Percentiles rank a stretch among this genome's conserved stretches.
Evolutionary conservation across 2,113 vertebrate species (phyloP).

Genomic region (Hippocampus zosterae): DNA sequence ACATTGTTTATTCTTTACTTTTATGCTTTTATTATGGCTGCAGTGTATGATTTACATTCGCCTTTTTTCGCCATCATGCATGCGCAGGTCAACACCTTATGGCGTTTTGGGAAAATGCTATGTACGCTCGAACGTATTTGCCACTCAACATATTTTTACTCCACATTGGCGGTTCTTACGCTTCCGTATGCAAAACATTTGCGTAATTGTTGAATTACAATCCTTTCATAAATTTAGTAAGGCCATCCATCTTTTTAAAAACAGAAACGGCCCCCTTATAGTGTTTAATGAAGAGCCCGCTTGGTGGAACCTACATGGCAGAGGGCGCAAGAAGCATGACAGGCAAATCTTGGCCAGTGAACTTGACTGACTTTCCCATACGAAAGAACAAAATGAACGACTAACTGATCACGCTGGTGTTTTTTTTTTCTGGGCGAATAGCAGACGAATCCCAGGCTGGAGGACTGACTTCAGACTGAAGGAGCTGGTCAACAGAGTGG

Average conservation of each 20-base stretch:
- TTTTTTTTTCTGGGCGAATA: conserved; percentile 42
- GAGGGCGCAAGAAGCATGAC: background rate
- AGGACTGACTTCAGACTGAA: conserved; percentile 33
- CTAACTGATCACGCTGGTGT: conserved; percentile 26
- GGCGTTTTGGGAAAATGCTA: too few species aligned
- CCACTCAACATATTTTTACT: too few species aligned
- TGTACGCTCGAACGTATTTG: too few species aligned
- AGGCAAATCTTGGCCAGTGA: background rate
- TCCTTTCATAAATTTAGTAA: background rate
- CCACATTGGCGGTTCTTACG: too few species aligned
- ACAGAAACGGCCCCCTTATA: background rate
- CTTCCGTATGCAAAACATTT: too few species aligned
- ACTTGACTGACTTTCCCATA: conserved; percentile 36
- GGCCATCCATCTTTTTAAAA: background rate
- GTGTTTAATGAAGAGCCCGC: background rate
- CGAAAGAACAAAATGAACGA: conserved; percentile 22
- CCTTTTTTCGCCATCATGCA: too few species aligned
- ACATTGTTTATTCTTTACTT: too few species aligned
- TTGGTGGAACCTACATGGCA: background rate
- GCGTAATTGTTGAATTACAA: background rate
- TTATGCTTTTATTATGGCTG: too few species aligned
- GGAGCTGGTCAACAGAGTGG: conserved; percentile 31
- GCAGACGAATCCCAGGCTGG: conserved; percentile 46
- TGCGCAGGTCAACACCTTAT: too few species aligned
- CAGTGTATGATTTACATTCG: too few species aligned